A percentile compares a stretch with the other conserved stretches of the same genome.
These are phyloP conservation scores for Polypterus senegalus DNA, from an alignment of 2,113 vertebrate genomes.

Conservation along the genomic window DNA sequence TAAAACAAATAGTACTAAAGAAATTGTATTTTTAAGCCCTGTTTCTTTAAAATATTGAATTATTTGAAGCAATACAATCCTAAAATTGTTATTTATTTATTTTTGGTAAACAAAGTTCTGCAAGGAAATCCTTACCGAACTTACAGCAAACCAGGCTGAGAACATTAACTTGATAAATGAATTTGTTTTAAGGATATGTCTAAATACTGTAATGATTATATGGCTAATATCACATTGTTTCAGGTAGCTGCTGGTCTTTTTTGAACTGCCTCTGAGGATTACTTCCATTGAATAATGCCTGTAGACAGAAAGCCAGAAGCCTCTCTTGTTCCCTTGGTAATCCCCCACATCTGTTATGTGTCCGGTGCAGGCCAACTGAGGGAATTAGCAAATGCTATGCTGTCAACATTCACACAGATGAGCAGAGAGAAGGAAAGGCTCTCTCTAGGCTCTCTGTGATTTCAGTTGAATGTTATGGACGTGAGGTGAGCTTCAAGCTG, in stretches of 20 bases:
- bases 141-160: too few relatives aligned
- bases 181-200: too few relatives aligned
- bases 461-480: slow-evolving; percentile 35
- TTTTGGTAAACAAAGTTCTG: too few relatives aligned
- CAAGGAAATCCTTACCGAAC: too few relatives aligned
- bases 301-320: slow-evolving; percentile 6
- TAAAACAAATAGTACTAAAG: too few relatives aligned
- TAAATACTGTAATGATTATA: too few relatives aligned
- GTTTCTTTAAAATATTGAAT: too few relatives aligned
- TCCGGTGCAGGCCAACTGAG: slow-evolving; percentile 22
- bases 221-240: too few relatives aligned
- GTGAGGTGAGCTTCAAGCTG: slow-evolving; percentile 16
- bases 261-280: slow-evolving; percentile 29
- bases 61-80: too few relatives aligned
- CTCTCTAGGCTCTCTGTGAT: slow-evolving; percentile 19
- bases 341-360: slow-evolving; percentile 46
- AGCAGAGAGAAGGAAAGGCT: slow-evolving; percentile 26
- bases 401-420: slow-evolving; percentile 40
- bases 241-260: background rate
- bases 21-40: too few relatives aligned
- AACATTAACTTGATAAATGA: too few relatives aligned
- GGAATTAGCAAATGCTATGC: slow-evolving; percentile 28
- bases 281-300: slow-evolving; percentile 22
- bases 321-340: slow-evolving; percentile 31
- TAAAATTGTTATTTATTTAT: too few relatives aligned